Evolutionary conservation across 2,888 invertebrate species (phyloP), one percentile per base, ranked within the genome.

Genomic region (Acronicta alni): DNA sequence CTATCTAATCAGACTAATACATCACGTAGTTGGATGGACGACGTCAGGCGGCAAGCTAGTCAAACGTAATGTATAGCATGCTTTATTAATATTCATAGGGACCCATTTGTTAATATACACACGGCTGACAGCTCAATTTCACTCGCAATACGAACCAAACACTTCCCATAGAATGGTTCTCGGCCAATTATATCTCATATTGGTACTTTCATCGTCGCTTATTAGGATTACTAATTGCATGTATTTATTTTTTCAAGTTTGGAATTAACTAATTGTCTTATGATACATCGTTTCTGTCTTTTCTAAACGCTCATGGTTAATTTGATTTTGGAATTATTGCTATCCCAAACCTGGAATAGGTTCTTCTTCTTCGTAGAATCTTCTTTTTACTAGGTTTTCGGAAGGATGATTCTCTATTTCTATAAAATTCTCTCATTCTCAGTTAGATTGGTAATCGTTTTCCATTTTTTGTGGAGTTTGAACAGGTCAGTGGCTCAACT

Each of bases 71-170:
- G 75, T 84, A 85, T 84, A 79, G 75, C 76, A 79, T 78, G 80
- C 81, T 85, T 84, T 89, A 92, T 93, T 92, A 92, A 91, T 93
- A 93, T 93, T 92, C 93, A 93, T 93, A 88, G 89, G 67, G 60
- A 77, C 82, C 87, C 88, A 92, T 93, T 92, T 91, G 88, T 92
- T 92, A 91, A 91, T 91, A 89, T 82, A 87, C 85, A 86, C 86
- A 83, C 80, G 78, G 81, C 84, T 88, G 93, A 93, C 93, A 93
- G 91, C 89, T 93, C 90, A 92, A 92, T 93, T 90, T 91, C 83
- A 89, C 82, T 80, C 71, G 85, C 85, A 71, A 75, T 87, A 81
- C 82, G 77, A 79, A 79, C 72, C 80, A 77, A 74, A 79, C 62
- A 73, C 75, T 81, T 80, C 82, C 80, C 76, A 81, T 81, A 79